Evolutionary conservation across 64 coral and sea anemone species (phyloP), one percentile per base, ranked within the genome.

Genomic region (Cladopsammia gracilis): DNA sequence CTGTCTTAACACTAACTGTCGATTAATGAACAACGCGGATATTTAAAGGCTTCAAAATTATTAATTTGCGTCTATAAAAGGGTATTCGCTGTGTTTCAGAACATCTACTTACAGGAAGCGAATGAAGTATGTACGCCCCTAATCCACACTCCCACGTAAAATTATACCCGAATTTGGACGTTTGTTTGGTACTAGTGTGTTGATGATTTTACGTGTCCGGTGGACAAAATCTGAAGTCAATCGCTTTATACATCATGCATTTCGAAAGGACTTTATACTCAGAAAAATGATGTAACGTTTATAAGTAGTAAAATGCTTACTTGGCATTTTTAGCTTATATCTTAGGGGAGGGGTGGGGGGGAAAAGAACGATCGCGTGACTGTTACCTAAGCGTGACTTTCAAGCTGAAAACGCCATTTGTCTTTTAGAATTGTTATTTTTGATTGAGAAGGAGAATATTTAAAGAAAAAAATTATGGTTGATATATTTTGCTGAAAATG

Each of bases 81-180:
- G 80, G 9, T 67, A 50, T 84, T 48, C 3, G 42, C 15, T 67
- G 62, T 12, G 54, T 4, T 4, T 6, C 9, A 46, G 7, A 84
- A 43, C 80, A 67, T 50, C 43, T n/a, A 67, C 25, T 66, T 68
- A 68, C 80, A 64, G 80, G 80, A 84, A 84, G 80, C 64, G 4
- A 13, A 26, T 56, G 7, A 56, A 20, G 24, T n/a, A 22, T 5
- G 4, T 13, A 75, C 46, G 5, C 72, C 72, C 72, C 14, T 16
- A 8, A 11, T 4, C 42, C 12, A 3, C 18, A 45, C 72, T 49
- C 72, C 14, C 72, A 14, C 72, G 45, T 45, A 19, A 16, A 4
- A 0, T 2, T 75, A 5, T 20, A 12, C 16, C 72, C 72, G 72
- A 75, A 75, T 75, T 20, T 49, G 72, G 72, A 23, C 7, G 7